Evolutionary conservation across 53 echinoderm and acorn worm species (phyloP).

Genomic region (Actinopyga echinites): DNA sequence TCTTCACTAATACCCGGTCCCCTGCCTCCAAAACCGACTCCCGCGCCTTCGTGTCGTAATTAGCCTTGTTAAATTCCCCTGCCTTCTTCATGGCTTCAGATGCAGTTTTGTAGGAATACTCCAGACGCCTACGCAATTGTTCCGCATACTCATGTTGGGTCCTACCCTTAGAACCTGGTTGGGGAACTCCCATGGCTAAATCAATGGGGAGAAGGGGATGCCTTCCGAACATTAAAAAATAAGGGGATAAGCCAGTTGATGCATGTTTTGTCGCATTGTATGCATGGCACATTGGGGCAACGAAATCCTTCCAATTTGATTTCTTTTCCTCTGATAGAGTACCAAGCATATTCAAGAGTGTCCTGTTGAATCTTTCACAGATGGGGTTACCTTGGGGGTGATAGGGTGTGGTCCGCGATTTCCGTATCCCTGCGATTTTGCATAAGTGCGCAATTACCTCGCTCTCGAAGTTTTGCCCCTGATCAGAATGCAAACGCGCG

Average conservation of each 20-base stretch:
- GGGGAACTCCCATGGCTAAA: not conserved
- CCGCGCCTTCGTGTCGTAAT: not conserved
- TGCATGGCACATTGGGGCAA: not conserved
- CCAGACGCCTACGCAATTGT: not conserved
- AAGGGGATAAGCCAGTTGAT: slow-evolving; percentile 55
- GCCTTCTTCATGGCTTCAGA: not conserved
- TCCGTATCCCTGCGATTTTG: slow-evolving; percentile 18
- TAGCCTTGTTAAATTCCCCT: not conserved
- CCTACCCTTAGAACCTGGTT: too few relatives aligned
- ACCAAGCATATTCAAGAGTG: too few relatives aligned
- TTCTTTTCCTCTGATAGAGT: not conserved
- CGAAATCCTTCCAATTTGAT: not conserved
- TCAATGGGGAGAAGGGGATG: slow-evolving; percentile 60
- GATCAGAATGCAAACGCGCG: slow-evolving; percentile 61
- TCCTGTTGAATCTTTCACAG: too few relatives aligned
- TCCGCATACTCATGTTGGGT: not conserved
- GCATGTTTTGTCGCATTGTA: slow-evolving; percentile 50
- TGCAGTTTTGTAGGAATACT: not conserved
- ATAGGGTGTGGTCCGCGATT: not conserved
- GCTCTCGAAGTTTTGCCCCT: slow-evolving; percentile 52
- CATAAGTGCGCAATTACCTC: slow-evolving; percentile 44
- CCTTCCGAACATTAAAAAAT: slow-evolving; percentile 59
- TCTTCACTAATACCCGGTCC: not conserved
- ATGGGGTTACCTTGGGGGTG: too few relatives aligned
- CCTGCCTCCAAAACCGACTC: not conserved